Evolutionary conservation across 2,113 vertebrate genomes (phyloP).

Genomic region (Austrofundulus limnaeus): DNA sequence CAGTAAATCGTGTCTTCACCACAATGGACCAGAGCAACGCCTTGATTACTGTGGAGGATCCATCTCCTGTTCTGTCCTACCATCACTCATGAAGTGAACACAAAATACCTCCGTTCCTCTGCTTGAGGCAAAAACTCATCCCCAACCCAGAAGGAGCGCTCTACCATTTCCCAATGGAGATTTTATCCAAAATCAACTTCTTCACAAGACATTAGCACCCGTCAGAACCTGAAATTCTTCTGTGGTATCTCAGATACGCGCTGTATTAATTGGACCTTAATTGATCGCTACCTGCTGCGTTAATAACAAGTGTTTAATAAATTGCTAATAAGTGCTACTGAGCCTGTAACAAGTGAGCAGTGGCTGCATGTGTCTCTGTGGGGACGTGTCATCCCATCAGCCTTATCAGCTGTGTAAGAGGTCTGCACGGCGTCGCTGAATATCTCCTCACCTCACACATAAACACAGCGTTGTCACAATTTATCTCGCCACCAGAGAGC

Average conservation of each 20-base stretch:
- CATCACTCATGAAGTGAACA: too few relatives aligned
- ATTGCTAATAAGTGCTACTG: conserved; percentile 66
- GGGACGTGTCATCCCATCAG: conserved; percentile 70
- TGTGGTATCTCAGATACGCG: conserved; percentile 25
- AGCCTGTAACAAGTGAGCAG: conserved; percentile 73
- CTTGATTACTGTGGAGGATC: too few relatives aligned
- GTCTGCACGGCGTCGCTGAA: conserved; percentile 62
- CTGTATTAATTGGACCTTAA: conserved; percentile 44
- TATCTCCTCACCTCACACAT: conserved; percentile 66
- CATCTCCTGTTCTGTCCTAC: too few relatives aligned
- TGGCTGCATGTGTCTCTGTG: conserved; percentile 31
- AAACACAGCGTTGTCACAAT: conserved; percentile 54
- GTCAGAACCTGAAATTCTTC: conserved; percentile 6
- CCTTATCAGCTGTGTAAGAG: conserved; percentile 70
- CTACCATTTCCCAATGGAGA: too few relatives aligned
- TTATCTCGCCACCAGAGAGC: conserved; percentile 38
- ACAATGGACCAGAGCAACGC: too few relatives aligned
- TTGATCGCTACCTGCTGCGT: conserved; percentile 60
- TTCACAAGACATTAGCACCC: background rate
- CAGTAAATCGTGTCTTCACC: too few relatives aligned
- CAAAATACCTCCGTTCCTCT: too few relatives aligned
- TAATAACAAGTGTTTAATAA: conserved; percentile 72
- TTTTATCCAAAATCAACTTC: background rate
- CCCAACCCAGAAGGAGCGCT: too few relatives aligned
- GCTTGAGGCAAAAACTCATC: too few relatives aligned